Base-by-base conservation (phyloP, 2,113 vertebrate species). In the Carlito syrichta region DNA sequence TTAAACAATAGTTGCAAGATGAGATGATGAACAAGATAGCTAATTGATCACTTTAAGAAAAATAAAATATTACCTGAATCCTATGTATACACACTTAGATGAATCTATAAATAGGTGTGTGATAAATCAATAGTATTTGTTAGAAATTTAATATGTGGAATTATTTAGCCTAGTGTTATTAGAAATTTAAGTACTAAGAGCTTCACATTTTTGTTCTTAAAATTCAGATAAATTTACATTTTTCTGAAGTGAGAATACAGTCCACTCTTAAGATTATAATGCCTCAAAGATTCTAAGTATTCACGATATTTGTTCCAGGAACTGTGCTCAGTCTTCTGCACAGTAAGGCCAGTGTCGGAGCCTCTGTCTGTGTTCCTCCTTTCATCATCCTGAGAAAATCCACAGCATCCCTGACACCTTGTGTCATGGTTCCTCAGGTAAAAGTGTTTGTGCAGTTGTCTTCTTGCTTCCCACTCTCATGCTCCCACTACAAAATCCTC, bases 161-260 rank as follows among this genome's bases (percentile, higher is more conserved):
- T 94, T 73, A 74, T 85, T 94, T 78, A 82, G 35, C 54, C 63
- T 78, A 35, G 16, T 50, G 10, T 23, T 30, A 52, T 52, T 86
- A 86, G 48, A 96, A 91, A 90, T 85, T 77, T 45, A 94, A 91
- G 45, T 13, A 79, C 25, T 82, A 52, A 92, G 23, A 88, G 43
- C 12, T 97, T 94, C 56, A 66, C 40, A 38, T 71, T 96, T 89
- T 87, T 19, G 23, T 82, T 38, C 35, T 94, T 94, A 87, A 54
- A 69, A 83, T 86, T 84, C 52, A 74, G 52, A 25, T n/a, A 79
- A 86, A 94, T 62, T 35, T 27, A 45, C 8, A 38, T 54, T 88
- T 89, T 92, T 30, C 81, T 63, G 19, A 86, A 63, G n/a, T 76
- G 48, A 96, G 84, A 52, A 48, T 91, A 32, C 4, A 78, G 23